Percentiles rank a stretch among this genome's conserved stretches.
These are phyloP conservation scores for Lycorma delicatula DNA, from an alignment of 1,140 invertebrate species.

Conservation along the genomic window DNA sequence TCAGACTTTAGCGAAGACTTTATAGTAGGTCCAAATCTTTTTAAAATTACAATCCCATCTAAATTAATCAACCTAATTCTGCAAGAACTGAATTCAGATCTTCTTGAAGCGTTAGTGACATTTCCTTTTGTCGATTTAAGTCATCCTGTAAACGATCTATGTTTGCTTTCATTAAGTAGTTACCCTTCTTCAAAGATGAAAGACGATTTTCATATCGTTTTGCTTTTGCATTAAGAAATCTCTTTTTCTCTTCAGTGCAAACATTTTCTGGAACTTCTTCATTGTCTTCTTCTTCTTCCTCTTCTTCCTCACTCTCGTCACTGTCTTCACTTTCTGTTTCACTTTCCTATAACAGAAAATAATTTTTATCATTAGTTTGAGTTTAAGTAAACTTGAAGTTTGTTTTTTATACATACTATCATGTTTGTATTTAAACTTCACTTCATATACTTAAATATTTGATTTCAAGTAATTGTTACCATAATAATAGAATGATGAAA, in stretches of 20 bases:
- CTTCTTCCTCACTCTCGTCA: conserved; percentile 29
- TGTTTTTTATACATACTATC: background rate
- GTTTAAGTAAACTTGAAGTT: no score
- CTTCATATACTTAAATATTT: background rate
- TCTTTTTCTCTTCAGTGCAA: conserved; percentile 51
- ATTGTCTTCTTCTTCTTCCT: conserved; percentile 45
- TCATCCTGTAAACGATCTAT: conserved; percentile 78
- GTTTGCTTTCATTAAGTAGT: conserved; percentile 74
- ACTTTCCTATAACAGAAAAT: conserved; percentile 35
- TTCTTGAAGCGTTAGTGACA: conserved; percentile 62
- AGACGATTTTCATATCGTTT: conserved; percentile 62
- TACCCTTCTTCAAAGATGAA: conserved; percentile 72
- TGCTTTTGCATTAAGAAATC: conserved; percentile 45
- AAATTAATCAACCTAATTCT: conserved; percentile 57
- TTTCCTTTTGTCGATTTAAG: conserved; percentile 67
- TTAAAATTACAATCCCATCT: no score
- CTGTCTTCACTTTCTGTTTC: conserved; percentile 49
- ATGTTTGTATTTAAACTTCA: background rate
- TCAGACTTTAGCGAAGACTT: no score
- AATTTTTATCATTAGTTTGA: no score
- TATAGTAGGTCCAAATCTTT: no score
- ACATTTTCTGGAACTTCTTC: conserved; percentile 53
- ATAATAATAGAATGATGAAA: no score
- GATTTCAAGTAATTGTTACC: background rate
- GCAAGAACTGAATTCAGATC: conserved; percentile 73